Evolutionary conservation across 1,140 invertebrate species (phyloP).

Genomic region (Palaemon carinicauda): DNA sequence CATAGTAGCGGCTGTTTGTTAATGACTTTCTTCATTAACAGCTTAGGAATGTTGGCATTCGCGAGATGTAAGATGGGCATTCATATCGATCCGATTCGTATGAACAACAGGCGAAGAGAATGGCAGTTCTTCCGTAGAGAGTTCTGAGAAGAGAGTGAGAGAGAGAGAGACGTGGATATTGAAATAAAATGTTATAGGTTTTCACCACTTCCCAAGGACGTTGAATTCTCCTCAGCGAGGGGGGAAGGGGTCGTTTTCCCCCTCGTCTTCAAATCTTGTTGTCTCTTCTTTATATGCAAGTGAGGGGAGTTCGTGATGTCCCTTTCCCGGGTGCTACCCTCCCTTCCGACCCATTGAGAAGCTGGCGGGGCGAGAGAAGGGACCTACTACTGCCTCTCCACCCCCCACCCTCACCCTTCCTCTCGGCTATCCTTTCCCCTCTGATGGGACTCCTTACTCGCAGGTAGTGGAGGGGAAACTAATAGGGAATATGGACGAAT

Average conservation of each 20-base stretch:
- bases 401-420: not conserved
- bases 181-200: not conserved
- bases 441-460: constrained; percentile 15
- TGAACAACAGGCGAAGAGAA: too few species aligned
- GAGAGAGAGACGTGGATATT: not conserved
- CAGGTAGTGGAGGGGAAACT: constrained; percentile 40
- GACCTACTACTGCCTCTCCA: not conserved
- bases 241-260: not conserved
- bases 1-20: too few species aligned
- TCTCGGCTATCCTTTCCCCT: not conserved
- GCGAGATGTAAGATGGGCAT: too few species aligned
- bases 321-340: too few species aligned
- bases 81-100: too few species aligned
- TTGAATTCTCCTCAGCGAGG: not conserved
- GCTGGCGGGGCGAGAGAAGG: not conserved
- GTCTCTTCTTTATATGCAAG: constrained; percentile 53
- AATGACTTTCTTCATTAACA: too few species aligned
- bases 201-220: not conserved
- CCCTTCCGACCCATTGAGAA: too few species aligned
- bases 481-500: constrained; percentile 23
- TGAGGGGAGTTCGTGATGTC: not conserved
- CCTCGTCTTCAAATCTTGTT: constrained; percentile 29
- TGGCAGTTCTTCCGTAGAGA: not conserved
- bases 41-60: too few species aligned
- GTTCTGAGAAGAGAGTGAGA: not conserved